These are phyloP conservation scores for Strigops habroptila DNA, from an alignment of 2,113 vertebrate species.

Conservation along the genomic window DNA sequence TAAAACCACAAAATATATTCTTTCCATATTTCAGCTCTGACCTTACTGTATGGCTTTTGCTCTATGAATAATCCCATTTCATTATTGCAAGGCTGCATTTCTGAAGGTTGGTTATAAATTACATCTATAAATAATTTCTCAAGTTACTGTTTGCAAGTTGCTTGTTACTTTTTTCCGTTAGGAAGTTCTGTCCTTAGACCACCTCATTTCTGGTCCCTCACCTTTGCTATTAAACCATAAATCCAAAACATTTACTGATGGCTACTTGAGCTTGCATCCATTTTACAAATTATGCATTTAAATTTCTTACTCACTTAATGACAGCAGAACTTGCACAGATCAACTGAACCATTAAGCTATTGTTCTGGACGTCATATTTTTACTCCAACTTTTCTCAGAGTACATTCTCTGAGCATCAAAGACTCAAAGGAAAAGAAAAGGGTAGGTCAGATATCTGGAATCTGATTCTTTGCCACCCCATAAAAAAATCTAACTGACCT, in stretches of 20 bases:
- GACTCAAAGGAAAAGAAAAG: background rate
- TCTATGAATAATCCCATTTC: conserved; percentile 44
- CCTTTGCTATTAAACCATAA: background rate
- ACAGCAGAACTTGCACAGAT: background rate
- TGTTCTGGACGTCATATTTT: background rate
- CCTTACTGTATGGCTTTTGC: conserved; percentile 17
- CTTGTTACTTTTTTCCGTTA: background rate
- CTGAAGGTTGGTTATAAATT: conserved; percentile 56
- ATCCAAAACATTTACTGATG: background rate
- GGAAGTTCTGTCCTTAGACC: background rate
- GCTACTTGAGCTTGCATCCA: background rate
- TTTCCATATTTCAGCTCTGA: conserved; percentile 52
- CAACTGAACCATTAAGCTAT: background rate
- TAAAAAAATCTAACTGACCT: background rate
- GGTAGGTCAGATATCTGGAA: background rate
- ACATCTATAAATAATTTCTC: conserved; percentile 20
- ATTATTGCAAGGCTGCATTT: conserved; percentile 50
- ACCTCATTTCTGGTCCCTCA: background rate
- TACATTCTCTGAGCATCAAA: background rate
- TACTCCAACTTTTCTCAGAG: background rate
- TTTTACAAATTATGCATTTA: background rate
- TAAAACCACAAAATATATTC: conserved; percentile 42
- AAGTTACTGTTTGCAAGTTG: conserved; percentile 9
- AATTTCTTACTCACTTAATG: background rate
- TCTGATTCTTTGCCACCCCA: background rate